Conservation (phyloP, 1,140 invertebrate species). For the Eumeta japonica region DNA sequence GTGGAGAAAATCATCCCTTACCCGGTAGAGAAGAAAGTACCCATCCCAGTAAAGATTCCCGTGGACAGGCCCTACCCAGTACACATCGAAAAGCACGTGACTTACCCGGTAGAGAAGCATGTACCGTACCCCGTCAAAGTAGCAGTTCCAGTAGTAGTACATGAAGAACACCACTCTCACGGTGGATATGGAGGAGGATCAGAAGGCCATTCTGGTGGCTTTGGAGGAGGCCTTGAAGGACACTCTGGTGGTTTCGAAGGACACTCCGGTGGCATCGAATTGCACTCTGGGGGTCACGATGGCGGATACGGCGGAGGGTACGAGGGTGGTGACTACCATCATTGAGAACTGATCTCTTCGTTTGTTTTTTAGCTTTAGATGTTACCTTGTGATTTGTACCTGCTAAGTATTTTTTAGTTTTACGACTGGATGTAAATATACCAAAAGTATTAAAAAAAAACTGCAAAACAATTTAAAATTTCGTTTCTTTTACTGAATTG, state of each 20-base stretch:
- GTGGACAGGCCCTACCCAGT: constrained; percentile 60
- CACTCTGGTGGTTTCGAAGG: constrained; percentile 14
- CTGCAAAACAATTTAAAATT: neutral
- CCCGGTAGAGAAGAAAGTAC: constrained; percentile 62
- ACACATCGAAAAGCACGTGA: constrained; percentile 65
- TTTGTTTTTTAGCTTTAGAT: constrained; percentile 55
- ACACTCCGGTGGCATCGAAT: constrained; percentile 17
- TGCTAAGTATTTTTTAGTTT: constrained; percentile 40
- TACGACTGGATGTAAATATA: constrained; percentile 39
- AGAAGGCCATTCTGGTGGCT: constrained; percentile 12
- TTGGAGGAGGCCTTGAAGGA: constrained; percentile 18
- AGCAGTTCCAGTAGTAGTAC: constrained; percentile 54
- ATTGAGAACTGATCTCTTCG: constrained; percentile 51
- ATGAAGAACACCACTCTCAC: constrained; percentile 44
- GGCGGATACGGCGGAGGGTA: constrained; percentile 24
- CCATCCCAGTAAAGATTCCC: constrained; percentile 62
- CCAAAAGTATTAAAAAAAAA: constrained; percentile 46
- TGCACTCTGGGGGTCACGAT: constrained; percentile 14
- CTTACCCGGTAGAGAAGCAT: constrained; percentile 62
- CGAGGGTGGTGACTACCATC: constrained; percentile 33
- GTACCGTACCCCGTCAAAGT: constrained; percentile 59
- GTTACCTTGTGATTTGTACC: constrained; percentile 51
- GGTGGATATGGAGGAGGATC: constrained; percentile 27
- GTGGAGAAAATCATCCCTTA: constrained; percentile 61
- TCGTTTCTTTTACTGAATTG: constrained; percentile 2